phyloP scores from a whole-genome alignment of 2,113 vertebrate genomes.

The Cygnus buccinator region DNA sequence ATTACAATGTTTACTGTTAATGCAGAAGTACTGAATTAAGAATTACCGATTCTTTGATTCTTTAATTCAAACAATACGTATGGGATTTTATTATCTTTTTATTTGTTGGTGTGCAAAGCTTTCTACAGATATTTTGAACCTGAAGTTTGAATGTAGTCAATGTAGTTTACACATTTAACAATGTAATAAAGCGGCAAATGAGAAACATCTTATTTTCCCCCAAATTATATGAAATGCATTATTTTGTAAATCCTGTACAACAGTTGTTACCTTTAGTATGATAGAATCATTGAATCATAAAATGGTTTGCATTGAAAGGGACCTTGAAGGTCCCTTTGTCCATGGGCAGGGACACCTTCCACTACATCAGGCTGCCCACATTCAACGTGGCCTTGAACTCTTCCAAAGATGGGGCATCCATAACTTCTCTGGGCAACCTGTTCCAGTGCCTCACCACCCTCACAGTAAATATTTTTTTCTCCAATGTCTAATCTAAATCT shows the following conservation, averaged over 20 bases:
- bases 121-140: background rate
- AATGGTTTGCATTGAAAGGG: background rate
- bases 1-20: background rate
- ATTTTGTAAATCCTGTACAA: background rate
- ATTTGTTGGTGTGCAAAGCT: background rate
- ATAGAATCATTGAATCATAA: background rate
- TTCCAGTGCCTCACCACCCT: background rate
- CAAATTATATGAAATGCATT: background rate
- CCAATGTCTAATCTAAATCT: too few relatives aligned
- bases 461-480: too few relatives aligned
- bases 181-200: background rate
- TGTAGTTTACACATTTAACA: background rate
- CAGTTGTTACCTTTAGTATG: background rate
- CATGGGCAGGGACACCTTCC: too few relatives aligned
- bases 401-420: background rate
- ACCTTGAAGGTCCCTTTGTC: background rate
- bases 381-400: background rate
- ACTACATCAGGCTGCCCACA: background rate
- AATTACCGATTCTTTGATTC: too few relatives aligned
- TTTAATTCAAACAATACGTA: background rate
- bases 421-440: background rate
- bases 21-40: background rate
- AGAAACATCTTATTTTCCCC: background rate
- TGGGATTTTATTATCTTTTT: too few relatives aligned
- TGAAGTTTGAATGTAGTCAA: background rate